Percentiles rank a stretch among this genome's conserved stretches.
These are phyloP conservation scores for Phrynocephalus forsythii DNA, from an alignment of 2,797 vertebrate genomes.

Conservation along the genomic window DNA sequence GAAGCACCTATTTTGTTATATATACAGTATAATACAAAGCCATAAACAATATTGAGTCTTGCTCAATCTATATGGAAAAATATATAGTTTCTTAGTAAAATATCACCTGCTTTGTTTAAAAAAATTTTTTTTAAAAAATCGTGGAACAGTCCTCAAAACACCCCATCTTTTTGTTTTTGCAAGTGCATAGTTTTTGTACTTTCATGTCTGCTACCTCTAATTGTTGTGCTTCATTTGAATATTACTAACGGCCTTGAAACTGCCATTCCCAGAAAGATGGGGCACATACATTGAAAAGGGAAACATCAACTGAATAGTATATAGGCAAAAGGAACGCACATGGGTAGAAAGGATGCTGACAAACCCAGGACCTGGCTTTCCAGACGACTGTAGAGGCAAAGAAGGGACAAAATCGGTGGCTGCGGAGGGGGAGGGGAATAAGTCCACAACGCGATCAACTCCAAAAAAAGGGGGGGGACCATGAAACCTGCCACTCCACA, in stretches of 20 bases:
- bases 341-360: background rate
- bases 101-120: no score
- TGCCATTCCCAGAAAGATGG: no score
- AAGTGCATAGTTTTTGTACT: no score
- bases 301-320: no score
- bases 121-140: no score
- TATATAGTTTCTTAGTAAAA: background rate
- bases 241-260: background rate
- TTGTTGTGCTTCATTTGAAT: background rate
- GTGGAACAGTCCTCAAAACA: no score
- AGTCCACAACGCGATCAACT: background rate
- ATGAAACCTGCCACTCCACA: no score
- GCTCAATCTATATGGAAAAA: background rate
- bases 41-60: no score
- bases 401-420: background rate
- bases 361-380: background rate
- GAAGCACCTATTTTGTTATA: background rate
- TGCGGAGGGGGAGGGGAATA: no score
- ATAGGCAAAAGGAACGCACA: background rate
- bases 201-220: no score
- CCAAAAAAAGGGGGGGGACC: background rate
- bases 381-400: background rate
- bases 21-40: background rate
- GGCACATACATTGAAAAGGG: background rate
- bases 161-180: no score